Percentiles rank a stretch among this genome's conserved stretches.
phyloP scores from a whole-genome alignment of 2,113 vertebrate genomes.

The Zosterops lateralis region DNA sequence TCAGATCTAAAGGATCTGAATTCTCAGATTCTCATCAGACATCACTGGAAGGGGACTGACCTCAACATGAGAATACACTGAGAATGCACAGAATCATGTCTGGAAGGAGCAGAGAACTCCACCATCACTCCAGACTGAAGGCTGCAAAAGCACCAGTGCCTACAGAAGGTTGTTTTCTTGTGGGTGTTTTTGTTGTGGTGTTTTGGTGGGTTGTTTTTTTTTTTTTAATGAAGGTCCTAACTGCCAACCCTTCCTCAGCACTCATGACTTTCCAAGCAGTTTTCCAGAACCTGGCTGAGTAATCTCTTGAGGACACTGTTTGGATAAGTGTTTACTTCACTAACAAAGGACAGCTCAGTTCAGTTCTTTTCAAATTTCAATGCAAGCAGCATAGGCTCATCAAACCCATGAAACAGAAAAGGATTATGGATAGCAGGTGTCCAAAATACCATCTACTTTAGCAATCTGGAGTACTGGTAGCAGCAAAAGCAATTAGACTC shows the following conservation, averaged over 20 bases:
- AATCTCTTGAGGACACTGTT: neutral
- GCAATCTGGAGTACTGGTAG: conserved; percentile 9
- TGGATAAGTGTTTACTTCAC: neutral
- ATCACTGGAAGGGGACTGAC: neutral
- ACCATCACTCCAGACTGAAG: neutral
- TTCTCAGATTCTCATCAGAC: neutral
- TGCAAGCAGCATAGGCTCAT: neutral
- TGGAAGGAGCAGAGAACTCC: neutral
- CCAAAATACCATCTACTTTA: conserved; percentile 32
- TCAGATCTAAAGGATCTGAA: neutral
- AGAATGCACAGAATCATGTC: neutral
- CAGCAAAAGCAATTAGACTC: conserved; percentile 39
- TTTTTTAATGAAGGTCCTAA: neutral
- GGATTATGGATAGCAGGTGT: conserved; percentile 38
- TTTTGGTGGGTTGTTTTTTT: no score
- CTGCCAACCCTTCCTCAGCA: neutral
- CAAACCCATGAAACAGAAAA: conserved; percentile 12
- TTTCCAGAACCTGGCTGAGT: neutral
- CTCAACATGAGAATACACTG: neutral
- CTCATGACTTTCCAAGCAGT: neutral
- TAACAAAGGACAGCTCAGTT: neutral
- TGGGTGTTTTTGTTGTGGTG: neutral
- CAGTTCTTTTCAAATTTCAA: neutral
- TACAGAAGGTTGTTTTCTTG: neutral
- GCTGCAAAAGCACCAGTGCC: neutral